Percentiles rank a stretch among this genome's conserved stretches.
These are phyloP conservation scores for Macquaria australasica DNA, from an alignment of 2,113 vertebrate genomes.

Conservation along the genomic window DNA sequence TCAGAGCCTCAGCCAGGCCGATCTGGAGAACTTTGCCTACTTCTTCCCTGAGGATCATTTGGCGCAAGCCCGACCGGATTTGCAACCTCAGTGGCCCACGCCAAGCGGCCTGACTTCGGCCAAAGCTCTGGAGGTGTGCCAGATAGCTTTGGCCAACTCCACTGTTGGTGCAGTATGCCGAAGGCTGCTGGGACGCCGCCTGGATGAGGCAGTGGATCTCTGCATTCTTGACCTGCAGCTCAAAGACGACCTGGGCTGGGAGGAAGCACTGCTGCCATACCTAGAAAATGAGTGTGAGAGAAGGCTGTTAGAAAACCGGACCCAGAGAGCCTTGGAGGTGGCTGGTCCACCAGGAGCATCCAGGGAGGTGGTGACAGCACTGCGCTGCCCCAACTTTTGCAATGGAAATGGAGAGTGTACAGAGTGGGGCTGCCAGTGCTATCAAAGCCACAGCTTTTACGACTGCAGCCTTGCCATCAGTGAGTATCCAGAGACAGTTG, in stretches of 20 bases:
- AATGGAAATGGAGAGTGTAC: slow-evolving; percentile 82
- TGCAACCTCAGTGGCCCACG: slow-evolving; percentile 82
- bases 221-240: slow-evolving; percentile 88
- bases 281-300: slow-evolving; percentile 90
- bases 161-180: slow-evolving; percentile 81
- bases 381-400: slow-evolving; percentile 86
- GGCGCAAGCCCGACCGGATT: slow-evolving; percentile 62
- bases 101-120: slow-evolving; percentile 83
- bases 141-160: slow-evolving; percentile 83
- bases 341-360: background rate
- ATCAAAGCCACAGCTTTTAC: slow-evolving; percentile 81
- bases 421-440: slow-evolving; percentile 84
- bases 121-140: slow-evolving; percentile 84
- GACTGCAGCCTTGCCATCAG: slow-evolving; percentile 85
- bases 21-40: slow-evolving; percentile 83
- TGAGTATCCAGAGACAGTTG: slow-evolving; percentile 53
- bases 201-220: slow-evolving; percentile 85
- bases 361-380: slow-evolving; percentile 73
- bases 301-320: slow-evolving; percentile 80
- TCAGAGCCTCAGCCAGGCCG: slow-evolving; percentile 68
- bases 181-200: slow-evolving; percentile 80
- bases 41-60: slow-evolving; percentile 89
- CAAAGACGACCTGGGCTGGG: slow-evolving; percentile 87
- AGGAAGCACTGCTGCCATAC: slow-evolving; percentile 81
- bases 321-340: slow-evolving; percentile 42